phyloP scores from a whole-genome alignment of 2,797 vertebrate species.

The Xenopus petersii region DNA sequence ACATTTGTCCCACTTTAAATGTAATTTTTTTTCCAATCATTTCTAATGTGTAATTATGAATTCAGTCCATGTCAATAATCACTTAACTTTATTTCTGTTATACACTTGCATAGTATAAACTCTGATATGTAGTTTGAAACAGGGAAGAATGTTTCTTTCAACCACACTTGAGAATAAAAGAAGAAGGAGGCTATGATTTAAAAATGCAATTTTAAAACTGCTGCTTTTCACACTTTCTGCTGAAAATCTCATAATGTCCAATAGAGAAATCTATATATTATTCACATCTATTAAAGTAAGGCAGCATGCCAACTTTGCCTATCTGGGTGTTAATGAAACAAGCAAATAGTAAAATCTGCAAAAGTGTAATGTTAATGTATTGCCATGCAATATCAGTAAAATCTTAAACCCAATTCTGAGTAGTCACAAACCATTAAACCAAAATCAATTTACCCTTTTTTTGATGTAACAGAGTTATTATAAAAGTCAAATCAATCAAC shows the following conservation, averaged over 20 bases:
- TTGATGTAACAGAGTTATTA: slow-evolving; percentile 24
- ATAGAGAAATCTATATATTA: neutral
- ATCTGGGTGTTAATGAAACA: neutral
- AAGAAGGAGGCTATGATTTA: slow-evolving; percentile 3
- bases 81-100: too few relatives aligned
- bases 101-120: too few relatives aligned
- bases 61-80: too few relatives aligned
- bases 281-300: neutral
- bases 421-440: slow-evolving; percentile 27
- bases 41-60: too few relatives aligned
- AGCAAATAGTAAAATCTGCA: neutral
- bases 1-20: too few relatives aligned
- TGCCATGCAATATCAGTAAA: slow-evolving; percentile 3
- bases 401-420: slow-evolving; percentile 10
- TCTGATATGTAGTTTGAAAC: too few relatives aligned
- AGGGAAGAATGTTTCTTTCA: neutral
- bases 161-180: neutral
- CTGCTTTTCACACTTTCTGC: neutral
- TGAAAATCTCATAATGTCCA: slow-evolving; percentile 11
- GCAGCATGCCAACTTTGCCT: neutral
- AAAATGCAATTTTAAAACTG: neutral
- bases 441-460: slow-evolving; percentile 18
- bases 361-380: slow-evolving; percentile 2
- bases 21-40: too few relatives aligned
- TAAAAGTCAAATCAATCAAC: slow-evolving; percentile 37